phyloP scores from a whole-genome alignment of 2,113 vertebrate genomes.

The Ptyas mucosa region DNA sequence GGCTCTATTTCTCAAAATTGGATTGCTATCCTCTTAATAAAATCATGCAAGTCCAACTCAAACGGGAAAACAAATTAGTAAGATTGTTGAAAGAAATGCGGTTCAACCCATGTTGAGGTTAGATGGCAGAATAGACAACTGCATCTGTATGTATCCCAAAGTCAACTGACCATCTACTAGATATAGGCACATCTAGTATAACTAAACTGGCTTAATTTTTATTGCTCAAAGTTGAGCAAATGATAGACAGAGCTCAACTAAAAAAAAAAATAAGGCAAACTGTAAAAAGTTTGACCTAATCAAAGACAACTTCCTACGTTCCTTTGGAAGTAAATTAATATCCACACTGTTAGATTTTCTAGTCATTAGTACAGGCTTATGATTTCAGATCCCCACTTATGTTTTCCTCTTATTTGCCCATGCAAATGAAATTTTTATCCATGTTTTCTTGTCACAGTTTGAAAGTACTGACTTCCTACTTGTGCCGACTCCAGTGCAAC shows the following conservation, averaged over 20 bases:
- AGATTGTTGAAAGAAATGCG: neutral
- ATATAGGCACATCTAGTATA: neutral
- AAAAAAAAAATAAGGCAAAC: neutral
- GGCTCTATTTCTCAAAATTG: neutral
- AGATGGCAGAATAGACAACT: neutral
- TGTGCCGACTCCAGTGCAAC: neutral
- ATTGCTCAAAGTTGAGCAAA: neutral
- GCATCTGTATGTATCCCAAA: neutral
- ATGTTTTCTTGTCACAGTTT: neutral
- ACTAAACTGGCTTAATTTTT: neutral
- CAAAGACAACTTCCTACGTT: neutral
- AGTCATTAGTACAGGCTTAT: no score
- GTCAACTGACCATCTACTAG: neutral
- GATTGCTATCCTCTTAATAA: neutral
- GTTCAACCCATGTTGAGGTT: neutral
- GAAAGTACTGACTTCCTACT: neutral
- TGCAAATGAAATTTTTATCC: neutral
- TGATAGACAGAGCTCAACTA: neutral
- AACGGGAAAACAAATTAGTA: neutral
- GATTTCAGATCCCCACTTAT: neutral
- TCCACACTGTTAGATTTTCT: neutral
- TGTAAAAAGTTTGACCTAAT: neutral
- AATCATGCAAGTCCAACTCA: slow-evolving; percentile 2
- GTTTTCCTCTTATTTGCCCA: neutral
- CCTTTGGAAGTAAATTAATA: neutral